Evolutionary conservation across 2,797 vertebrate genomes (phyloP), one percentile per base, ranked within the genome.

Genomic region (Notolabrus celidotus): DNA sequence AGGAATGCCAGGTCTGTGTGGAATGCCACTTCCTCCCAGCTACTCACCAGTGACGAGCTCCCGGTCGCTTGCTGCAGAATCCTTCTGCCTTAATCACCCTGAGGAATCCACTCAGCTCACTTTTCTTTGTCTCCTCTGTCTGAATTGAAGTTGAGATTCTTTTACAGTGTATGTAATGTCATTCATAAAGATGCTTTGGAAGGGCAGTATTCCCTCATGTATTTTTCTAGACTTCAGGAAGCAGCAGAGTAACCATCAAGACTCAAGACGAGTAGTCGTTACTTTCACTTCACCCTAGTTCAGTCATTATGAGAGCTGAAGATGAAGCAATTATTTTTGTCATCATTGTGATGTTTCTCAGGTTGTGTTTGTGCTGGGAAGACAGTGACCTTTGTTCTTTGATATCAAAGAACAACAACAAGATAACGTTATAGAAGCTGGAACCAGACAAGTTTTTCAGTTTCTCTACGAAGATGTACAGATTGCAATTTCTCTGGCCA

Each of bases 1-100:
- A 89, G 83, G 83, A 89, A 89, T 83, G 83, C 56, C 79, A 79
- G 59, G 47, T 82, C 58, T 65, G 60, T 64, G 64, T 74, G 79
- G 84, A 85, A 90, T 85, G 87, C 66, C 19, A 51, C 62, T 67
- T 82, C 61, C 77, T 83, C 76, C 58, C 49, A 68, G 62, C 88
- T 84, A 68, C 63, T 80, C 77, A 76, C 22, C 50, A 67, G 43
- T 64, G 63, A 79, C 71, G 74, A 79, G 56, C 58, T 56, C 38
- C 51, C 46, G 45, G 42, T 61, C 4, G 50, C 71, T 69, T 22
- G 15, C 20, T 33, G 23, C 6, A 45, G 53, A 75, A 33, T 82
- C 57, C 41, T 67, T 52, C 29, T 56, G 41, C 34, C n/a, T 69
- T 72, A 75, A 58, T 87, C 87, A 74, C 67, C 36, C 11, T 10